Evolutionary conservation across 2,797 vertebrate species (phyloP), one percentile per base, ranked within the genome.

Genomic region (Hephaestus fuliginosus): DNA sequence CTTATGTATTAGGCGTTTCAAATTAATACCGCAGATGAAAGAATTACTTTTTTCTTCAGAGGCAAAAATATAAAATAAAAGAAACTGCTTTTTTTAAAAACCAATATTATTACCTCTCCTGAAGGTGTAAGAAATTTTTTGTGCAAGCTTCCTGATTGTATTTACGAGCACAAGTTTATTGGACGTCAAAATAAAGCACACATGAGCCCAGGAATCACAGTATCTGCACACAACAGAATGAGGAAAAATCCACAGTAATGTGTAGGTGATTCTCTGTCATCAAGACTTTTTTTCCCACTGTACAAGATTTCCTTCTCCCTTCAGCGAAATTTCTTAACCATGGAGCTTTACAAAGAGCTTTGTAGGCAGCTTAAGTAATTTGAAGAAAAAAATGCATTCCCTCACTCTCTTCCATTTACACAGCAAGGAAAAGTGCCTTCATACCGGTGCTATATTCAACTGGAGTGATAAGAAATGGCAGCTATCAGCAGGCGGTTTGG

Each of bases 391-490:
- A 83, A 84, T 62, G 72, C 78, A 73, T 79, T 76, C 30, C 65
- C 73, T 56, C 69, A 73, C 82, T 41, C 75, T 62, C 62, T 62
- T 84, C 87, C 84, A 63, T 90, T 92, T 90, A 89, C 85, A 86
- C 82, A 64, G 84, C 81, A 48, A 71, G 86, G 70, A 80, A 82
- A 91, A 93, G 91, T 88, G 88, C 86, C 83, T 87, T 78, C 83
- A 87, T 89, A 84, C 89, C 55, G 44, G 72, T 30, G 65, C 80
- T 61, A 80, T 91, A 82, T 92, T 85, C 87, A 90, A 80, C 58
- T 4, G 46, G 44, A 73, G 83, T 77, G 93, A 93, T 93, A 92
- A 94, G 91, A 91, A 92, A 93, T 86, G 89, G 91, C 88, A 91
- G 92, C 91, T 88, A 93, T 94, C 91, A 91, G 90, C 88, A 82